These are phyloP conservation scores for Alca torda DNA, from an alignment of 2,797 vertebrate genomes.

Conservation along the genomic window DNA sequence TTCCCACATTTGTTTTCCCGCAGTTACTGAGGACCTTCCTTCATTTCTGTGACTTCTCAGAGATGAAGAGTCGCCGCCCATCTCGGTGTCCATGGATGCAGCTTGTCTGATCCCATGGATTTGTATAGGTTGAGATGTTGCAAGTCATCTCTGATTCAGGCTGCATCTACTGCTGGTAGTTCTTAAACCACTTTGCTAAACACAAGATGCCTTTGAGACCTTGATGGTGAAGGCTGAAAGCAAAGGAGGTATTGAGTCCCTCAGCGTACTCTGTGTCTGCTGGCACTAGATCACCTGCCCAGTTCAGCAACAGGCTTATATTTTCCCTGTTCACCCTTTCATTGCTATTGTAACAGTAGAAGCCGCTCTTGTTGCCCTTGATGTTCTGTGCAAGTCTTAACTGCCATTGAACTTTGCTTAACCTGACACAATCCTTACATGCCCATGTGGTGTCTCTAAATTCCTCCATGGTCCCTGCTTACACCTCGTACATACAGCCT, in stretches of 20 bases:
- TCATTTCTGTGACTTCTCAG: neutral
- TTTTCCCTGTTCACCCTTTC: neutral
- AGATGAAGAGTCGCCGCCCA: neutral
- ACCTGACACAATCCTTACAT: neutral
- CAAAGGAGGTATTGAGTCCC: neutral
- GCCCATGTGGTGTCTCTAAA: neutral
- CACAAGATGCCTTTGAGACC: neutral
- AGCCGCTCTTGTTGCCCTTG: neutral
- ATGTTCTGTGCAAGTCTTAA: neutral
- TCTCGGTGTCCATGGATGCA: neutral
- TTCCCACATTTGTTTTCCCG: neutral
- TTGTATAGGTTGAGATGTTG: neutral
- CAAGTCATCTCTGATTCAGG: neutral
- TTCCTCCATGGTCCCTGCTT: neutral
- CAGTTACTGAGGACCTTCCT: neutral
- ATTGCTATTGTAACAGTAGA: neutral
- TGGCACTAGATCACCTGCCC: neutral
- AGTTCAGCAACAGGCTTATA: neutral
- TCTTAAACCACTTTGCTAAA: neutral
- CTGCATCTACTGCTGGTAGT: rapidly evolving
- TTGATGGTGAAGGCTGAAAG: neutral
- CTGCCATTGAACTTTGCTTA: neutral
- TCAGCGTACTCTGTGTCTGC: neutral
- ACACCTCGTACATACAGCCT: neutral
- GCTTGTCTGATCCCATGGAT: neutral